phyloP scores from a whole-genome alignment of 2,113 vertebrate species.

The Nipponia nippon region DNA sequence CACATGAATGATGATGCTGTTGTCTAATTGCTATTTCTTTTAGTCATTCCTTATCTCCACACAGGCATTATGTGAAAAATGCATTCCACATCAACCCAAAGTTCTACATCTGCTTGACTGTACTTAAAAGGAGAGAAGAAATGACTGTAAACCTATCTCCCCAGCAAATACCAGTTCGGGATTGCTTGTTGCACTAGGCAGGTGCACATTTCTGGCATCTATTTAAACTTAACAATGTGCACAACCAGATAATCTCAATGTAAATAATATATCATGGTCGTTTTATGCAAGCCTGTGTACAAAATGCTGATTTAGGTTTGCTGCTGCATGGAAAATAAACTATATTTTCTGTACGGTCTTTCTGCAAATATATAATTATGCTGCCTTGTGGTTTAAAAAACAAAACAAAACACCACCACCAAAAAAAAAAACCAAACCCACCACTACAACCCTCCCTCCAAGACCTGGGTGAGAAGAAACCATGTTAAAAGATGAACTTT shows the following conservation, averaged over 20 bases:
- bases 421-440: neutral
- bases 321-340: neutral
- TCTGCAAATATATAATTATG: neutral
- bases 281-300: neutral
- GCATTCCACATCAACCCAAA: conserved; percentile 40
- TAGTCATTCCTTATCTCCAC: conserved; percentile 57
- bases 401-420: too few species aligned
- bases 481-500: neutral
- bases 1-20: neutral
- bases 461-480: neutral
- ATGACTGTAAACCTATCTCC: conserved; percentile 78
- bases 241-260: conserved; percentile 74
- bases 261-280: conserved; percentile 70
- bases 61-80: conserved; percentile 67
- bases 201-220: conserved; percentile 82
- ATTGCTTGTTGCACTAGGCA: conserved; percentile 67
- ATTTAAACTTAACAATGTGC: conserved; percentile 79
- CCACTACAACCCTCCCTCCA: neutral
- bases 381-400: neutral
- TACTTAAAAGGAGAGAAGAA: conserved; percentile 77
- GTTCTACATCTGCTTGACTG: conserved; percentile 72
- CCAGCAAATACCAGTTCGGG: conserved; percentile 73
- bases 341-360: neutral
- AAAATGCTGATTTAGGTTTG: neutral
- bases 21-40: conserved; percentile 63